Percentiles rank a stretch among this genome's conserved stretches.
phyloP scores from a whole-genome alignment of 2,888 invertebrate species.

The Pachliopta kotzebuea region DNA sequence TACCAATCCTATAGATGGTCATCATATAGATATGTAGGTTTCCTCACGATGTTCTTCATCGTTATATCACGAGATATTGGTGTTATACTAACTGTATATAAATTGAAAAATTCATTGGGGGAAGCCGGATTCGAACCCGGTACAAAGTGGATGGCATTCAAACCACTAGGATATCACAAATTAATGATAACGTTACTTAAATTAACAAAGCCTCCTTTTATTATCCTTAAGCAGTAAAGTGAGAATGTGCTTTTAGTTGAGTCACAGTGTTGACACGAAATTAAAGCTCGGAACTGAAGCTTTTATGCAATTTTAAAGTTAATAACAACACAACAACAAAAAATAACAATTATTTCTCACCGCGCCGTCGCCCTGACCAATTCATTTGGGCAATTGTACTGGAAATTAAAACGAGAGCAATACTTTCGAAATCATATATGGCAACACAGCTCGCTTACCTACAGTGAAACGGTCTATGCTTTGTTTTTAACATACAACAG shows the following conservation, averaged over 20 bases:
- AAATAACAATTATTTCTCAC: slow-evolving; percentile 8
- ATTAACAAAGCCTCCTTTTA: too few relatives aligned
- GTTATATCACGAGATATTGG: too few relatives aligned
- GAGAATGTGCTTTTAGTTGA: slow-evolving; percentile 5
- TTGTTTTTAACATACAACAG: not conserved
- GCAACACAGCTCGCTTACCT: not conserved
- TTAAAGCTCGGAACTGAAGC: not conserved
- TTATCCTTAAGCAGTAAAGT: not conserved
- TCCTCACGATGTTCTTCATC: too few relatives aligned
- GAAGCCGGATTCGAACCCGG: too few relatives aligned
- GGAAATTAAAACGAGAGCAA: slow-evolving; percentile 12
- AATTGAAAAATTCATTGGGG: too few relatives aligned
- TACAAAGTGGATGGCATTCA: too few relatives aligned
- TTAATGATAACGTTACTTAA: too few relatives aligned
- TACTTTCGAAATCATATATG: slow-evolving; percentile 16
- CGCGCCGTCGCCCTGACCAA: not conserved
- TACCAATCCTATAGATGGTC: too few relatives aligned
- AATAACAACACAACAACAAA: not conserved
- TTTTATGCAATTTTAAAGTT: slow-evolving; percentile 11
- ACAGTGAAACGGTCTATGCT: not conserved
- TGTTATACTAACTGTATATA: too few relatives aligned
- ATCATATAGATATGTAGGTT: too few relatives aligned
- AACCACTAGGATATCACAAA: too few relatives aligned
- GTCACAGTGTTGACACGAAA: not conserved
- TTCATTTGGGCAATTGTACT: slow-evolving; percentile 2